Evolutionary conservation across 2,797 vertebrate species (phyloP).

Genomic region (Cynopterus sphinx): DNA sequence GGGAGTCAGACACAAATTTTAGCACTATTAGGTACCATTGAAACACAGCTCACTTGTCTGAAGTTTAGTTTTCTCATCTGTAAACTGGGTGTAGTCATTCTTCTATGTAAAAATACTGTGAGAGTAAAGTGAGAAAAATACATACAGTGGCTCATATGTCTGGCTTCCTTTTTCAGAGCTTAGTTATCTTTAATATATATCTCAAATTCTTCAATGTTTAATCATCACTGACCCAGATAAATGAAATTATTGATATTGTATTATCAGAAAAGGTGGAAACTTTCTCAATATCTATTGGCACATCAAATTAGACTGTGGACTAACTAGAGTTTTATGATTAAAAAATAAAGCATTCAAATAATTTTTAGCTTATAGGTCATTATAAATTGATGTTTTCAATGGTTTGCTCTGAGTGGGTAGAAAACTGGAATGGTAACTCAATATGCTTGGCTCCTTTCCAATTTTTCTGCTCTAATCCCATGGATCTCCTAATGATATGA

Average conservation of each 20-base stretch:
- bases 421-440: constrained; percentile 10
- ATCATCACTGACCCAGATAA: not conserved
- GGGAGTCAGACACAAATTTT: not conserved
- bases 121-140: not conserved
- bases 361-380: not conserved
- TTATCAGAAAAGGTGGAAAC: not conserved
- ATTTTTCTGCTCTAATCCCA: not conserved
- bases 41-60: not conserved
- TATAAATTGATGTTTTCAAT: not conserved
- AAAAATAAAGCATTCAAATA: not conserved
- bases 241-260: not conserved
- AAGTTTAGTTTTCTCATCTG: not conserved
- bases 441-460: constrained; percentile 27
- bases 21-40: not conserved
- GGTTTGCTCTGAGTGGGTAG: not conserved
- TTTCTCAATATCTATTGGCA: not conserved
- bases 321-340: not conserved
- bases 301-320: not conserved
- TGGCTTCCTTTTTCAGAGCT: not conserved
- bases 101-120: not conserved
- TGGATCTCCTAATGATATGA: constrained; percentile 12
- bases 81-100: not conserved
- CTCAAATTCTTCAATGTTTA: not conserved
- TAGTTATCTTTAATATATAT: not conserved
- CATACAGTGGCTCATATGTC: not conserved